These are phyloP conservation scores for Buteo buteo DNA, from an alignment of 2,113 vertebrate species.

Conservation along the genomic window DNA sequence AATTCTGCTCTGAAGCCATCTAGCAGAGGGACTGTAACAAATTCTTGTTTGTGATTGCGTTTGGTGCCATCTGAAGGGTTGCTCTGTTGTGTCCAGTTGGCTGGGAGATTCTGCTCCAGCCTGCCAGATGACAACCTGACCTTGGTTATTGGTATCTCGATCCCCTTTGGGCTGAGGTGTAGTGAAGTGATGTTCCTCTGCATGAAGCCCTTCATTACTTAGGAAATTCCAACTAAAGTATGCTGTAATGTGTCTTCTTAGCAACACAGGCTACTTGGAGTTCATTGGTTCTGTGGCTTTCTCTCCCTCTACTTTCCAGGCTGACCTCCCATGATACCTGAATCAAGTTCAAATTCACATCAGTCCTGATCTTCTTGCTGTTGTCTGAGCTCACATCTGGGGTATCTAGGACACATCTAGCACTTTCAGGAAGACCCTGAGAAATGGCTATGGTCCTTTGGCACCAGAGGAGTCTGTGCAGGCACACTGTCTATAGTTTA, in stretches of 20 bases:
- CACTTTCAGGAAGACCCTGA: background rate
- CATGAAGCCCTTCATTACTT: background rate
- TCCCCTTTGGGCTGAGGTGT: background rate
- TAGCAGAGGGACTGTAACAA: background rate
- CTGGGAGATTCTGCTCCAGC: background rate
- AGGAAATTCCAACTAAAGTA: background rate
- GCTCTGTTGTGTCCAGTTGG: background rate
- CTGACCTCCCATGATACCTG: background rate
- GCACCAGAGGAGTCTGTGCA: background rate
- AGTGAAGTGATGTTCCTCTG: background rate
- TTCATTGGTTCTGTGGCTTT: background rate
- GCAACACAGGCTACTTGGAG: background rate
- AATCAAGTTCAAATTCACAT: background rate
- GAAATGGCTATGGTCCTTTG: background rate
- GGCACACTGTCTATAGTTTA: background rate
- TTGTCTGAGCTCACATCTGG: background rate
- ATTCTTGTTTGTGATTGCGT: fast-evolving
- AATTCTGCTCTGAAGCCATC: background rate
- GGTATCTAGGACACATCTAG: background rate
- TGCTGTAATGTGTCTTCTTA: background rate
- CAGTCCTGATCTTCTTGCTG: background rate
- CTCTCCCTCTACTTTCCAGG: background rate
- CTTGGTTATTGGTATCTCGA: background rate
- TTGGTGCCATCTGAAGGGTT: background rate
- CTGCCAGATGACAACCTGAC: background rate